These are phyloP conservation scores for Dipus sagitta DNA, from an alignment of 2,797 vertebrate species.

Conservation along the genomic window DNA sequence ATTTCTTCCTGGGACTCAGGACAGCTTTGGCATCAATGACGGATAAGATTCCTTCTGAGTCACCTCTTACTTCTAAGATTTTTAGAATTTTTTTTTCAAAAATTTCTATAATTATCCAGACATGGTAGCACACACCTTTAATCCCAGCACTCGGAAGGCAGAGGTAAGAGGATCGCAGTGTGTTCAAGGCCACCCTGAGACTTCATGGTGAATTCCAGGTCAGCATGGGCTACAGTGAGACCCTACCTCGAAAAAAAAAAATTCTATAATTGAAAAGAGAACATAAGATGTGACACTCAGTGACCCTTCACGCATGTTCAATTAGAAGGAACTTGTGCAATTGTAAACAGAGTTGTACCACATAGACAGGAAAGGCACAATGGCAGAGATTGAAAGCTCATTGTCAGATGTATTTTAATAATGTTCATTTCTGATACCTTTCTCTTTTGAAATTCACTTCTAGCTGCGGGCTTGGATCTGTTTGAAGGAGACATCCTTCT, in stretches of 20 bases:
- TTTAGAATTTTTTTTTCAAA: not conserved
- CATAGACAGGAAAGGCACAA: not conserved
- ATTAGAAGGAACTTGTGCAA: not conserved
- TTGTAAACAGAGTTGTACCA: conserved; percentile 1
- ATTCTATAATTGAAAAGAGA: not conserved
- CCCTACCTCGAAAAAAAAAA: no score
- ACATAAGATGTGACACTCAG: not conserved
- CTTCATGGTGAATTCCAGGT: no score
- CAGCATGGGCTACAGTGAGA: no score
- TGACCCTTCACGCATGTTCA: not conserved
- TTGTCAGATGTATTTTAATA: not conserved
- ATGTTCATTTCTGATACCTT: conserved; percentile 55
- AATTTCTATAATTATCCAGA: no score
- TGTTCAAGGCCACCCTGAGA: no score
- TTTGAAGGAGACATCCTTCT: conserved; percentile 95
- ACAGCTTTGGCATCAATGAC: not conserved
- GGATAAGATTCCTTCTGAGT: not conserved
- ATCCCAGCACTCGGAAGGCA: no score
- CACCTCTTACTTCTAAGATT: not conserved
- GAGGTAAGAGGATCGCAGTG: no score
- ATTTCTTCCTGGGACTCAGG: not conserved
- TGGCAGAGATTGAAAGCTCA: not conserved
- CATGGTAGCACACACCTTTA: no score
- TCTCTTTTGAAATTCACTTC: conserved; percentile 60
- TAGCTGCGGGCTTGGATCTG: conserved; percentile 90